A percentile compares a stretch with the other conserved stretches of the same genome.
phyloP scores from a whole-genome alignment of 2,797 vertebrate species.

The Rhabdophis nuchalis region DNA sequence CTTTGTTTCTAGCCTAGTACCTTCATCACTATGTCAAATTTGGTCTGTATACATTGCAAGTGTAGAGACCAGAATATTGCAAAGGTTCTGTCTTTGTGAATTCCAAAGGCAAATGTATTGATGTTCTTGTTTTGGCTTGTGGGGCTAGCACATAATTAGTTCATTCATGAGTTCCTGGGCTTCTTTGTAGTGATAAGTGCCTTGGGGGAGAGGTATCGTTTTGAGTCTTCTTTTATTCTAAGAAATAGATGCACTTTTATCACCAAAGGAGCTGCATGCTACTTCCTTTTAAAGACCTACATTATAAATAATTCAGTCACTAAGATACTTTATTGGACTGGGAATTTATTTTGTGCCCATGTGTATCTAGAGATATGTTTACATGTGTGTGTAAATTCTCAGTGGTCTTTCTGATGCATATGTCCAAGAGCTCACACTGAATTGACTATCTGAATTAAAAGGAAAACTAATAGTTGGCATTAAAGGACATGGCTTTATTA shows the following conservation, averaged over 20 bases:
- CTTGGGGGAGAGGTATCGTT: conserved; percentile 31
- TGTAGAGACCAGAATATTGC: conserved; percentile 60
- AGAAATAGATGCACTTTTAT: conserved; percentile 61
- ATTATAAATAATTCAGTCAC: conserved; percentile 61
- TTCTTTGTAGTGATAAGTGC: conserved; percentile 61
- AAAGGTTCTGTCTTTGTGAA: conserved; percentile 54
- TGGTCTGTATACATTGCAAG: conserved; percentile 30
- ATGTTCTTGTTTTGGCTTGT: conserved; percentile 67
- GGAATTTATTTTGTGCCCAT: conserved; percentile 68
- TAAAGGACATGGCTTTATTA: conserved; percentile 77
- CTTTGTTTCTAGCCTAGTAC: neutral
- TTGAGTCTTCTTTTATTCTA: conserved; percentile 56
- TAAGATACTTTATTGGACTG: conserved; percentile 54
- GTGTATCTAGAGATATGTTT: neutral
- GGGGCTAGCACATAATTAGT: conserved; percentile 64
- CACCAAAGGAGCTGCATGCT: conserved; percentile 57
- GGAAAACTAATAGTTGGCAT: conserved; percentile 72
- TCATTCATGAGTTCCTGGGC: conserved; percentile 66
- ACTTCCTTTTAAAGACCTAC: conserved; percentile 64
- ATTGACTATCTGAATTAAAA: conserved; percentile 72
- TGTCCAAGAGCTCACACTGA: conserved; percentile 61
- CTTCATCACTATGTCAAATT: neutral
- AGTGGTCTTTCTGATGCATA: conserved; percentile 60
- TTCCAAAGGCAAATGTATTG: conserved; percentile 62
- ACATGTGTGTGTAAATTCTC: conserved; percentile 56